Evolutionary conservation across 2,888 invertebrate genomes (phyloP), one percentile per base, ranked within the genome.

Genomic region (Petrolisthes manimaculis): DNA sequence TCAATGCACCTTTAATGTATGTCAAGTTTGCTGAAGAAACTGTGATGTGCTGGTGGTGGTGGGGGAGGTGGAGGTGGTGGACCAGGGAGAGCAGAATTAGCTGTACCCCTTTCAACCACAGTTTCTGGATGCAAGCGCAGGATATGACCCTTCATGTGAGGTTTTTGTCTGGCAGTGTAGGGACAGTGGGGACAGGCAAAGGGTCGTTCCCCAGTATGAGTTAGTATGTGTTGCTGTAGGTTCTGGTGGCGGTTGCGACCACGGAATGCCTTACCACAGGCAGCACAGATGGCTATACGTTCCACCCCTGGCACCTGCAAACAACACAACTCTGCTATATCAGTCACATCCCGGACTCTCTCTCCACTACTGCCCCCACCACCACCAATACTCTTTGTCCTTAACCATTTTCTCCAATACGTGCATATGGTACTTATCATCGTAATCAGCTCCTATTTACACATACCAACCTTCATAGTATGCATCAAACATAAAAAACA

Each of bases 221-320:
- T 90, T 51, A 85, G 83, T 78, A 88, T 83, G 86, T 90, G 90
- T 54, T 88, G 87, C 67, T 90, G 85, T 24, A 90, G 86, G 88
- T 90, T 90, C 88, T 89, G 85, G 74, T 90, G 87, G 69, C 89
- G 85, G 79, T 89, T 87, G 78, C 88, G 83, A 55, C 88, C 88
- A 74, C 83, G 85, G 81, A 90, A 89, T 56, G 79, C 84, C 84
- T 84, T 86, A 54, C 87, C 87, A 69, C 90, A 90, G 80, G 67
- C 80, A 55, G 88, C 61, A 81, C 88, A 88, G 56, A 54, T 84
- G 84, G 88, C 84, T 69, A 88, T 78, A 71, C 88, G 71, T 81
- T 84, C 88, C 88, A 75, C 80, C 81, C 88, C 88, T 79, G 37
- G 84, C 80, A 88, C 82, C 88, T 88, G 88, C 81, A 80, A 67